These are phyloP conservation scores for Hippasteria phrygiana DNA, from an alignment of 53 echinoderm and acorn worm genomes.

Conservation along the genomic window DNA sequence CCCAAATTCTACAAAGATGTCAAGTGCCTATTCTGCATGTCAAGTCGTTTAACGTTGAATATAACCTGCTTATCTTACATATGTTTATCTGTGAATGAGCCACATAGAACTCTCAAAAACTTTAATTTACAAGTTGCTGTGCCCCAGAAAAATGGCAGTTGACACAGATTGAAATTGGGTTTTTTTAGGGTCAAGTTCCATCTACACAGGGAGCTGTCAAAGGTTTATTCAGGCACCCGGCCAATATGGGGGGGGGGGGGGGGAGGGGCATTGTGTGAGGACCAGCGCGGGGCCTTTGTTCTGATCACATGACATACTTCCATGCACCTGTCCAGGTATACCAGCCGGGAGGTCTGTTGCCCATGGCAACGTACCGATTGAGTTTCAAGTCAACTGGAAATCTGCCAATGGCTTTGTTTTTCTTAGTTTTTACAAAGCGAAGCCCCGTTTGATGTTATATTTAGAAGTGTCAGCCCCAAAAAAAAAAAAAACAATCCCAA, in stretches of 20 bases:
- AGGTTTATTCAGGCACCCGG: not conserved
- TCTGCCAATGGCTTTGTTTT: slow-evolving; percentile 31
- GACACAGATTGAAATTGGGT: not conserved
- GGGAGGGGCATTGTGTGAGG: not conserved
- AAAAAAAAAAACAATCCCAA: too few relatives aligned
- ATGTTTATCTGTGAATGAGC: too few relatives aligned
- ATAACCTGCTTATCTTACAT: too few relatives aligned
- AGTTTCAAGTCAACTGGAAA: slow-evolving; percentile 30
- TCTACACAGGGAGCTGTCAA: not conserved
- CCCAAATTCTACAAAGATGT: too few relatives aligned
- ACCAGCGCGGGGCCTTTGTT: slow-evolving; percentile 46
- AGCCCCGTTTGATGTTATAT: not conserved
- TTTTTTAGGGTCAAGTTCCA: not conserved
- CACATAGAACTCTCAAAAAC: too few relatives aligned
- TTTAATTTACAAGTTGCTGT: not conserved
- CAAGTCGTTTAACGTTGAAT: too few relatives aligned
- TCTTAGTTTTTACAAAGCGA: not conserved
- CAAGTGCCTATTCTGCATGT: too few relatives aligned
- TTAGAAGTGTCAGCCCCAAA: too few relatives aligned
- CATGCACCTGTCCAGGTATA: slow-evolving; percentile 60
- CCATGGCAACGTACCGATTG: slow-evolving; percentile 42
- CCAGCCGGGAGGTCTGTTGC: slow-evolving; percentile 36
- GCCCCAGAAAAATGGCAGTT: slow-evolving; percentile 35
- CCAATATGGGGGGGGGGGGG: not conserved
- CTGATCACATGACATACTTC: slow-evolving; percentile 4